Evolutionary conservation across 2,113 vertebrate genomes (phyloP), one percentile per base, ranked within the genome.

Genomic region (Pelvicachromis taeniatus): DNA sequence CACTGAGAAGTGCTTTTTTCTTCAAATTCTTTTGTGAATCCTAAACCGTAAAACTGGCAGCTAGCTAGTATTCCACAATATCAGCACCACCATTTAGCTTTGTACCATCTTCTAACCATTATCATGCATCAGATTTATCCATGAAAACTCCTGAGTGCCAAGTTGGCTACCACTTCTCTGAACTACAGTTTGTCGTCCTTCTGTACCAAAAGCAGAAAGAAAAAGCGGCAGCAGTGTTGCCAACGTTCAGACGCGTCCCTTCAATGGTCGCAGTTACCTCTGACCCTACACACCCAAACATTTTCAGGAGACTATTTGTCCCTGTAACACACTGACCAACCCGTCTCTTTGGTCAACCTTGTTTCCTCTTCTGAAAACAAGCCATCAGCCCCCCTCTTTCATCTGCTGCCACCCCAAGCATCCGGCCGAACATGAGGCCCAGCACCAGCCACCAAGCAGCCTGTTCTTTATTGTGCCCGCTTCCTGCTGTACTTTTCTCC

Each of bases 381-480:
- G 79, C 81, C 70, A 54, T 68, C 61, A 29, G 59, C 61, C 75
- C 89, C 81, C 88, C 56, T 85, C 80, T 54, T 17, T 68, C 77
- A 83, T 56, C 73, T 83, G 29, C 70, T 54, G 21, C 91, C 83
- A 81, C 83, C 61, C 63, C 26, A 79, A 81, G 85, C 87, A 94
- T 92, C 89, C 89, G 83, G 84, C 82, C 63, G 88, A 91, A 85
- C 87, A 86, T 63, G 82, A 82, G 87, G 90, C 87, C 53, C 87
- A 63, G 90, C 75, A 89, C 83, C 92, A 91, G 92, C 81, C 73
- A 84, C 70, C 56, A 26, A 83, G 75, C 54, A 17, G 59, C 70
- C 87, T 17, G 42, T 82, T 90, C 78, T 88, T 91, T 90, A 95
- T 95, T 96, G 95, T 96, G 94, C 94, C 95, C 89, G 78, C 92